A percentile compares a stretch with the other conserved stretches of the same genome.
phyloP scores from a whole-genome alignment of 1,140 invertebrate genomes.

The Centruroides vittatus region DNA sequence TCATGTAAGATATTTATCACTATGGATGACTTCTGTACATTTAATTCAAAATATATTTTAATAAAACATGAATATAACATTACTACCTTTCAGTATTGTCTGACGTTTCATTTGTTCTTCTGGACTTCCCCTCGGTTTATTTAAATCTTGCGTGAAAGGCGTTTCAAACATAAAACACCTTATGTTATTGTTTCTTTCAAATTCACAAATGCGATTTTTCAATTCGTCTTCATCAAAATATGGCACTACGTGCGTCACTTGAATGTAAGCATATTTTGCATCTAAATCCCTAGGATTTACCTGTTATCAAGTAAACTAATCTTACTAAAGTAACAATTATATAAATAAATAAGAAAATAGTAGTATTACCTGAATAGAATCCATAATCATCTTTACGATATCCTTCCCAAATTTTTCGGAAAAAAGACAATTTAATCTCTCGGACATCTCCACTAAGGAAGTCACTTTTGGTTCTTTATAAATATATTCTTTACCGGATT shows the following conservation, averaged over 20 bases:
- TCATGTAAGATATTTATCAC: too few species aligned
- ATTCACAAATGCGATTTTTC: conserved; percentile 47
- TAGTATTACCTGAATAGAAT: conserved; percentile 44
- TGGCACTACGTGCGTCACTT: conserved; percentile 72
- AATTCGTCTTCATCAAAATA: conserved; percentile 49
- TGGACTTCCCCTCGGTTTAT: conserved; percentile 51
- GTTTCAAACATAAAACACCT: conserved; percentile 81
- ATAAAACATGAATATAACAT: too few species aligned
- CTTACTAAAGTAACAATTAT: not conserved
- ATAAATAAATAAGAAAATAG: conserved; percentile 1
- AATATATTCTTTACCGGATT: conserved; percentile 78
- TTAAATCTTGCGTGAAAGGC: conserved; percentile 71
- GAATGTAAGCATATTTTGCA: conserved; percentile 71
- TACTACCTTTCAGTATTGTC: conserved; percentile 61
- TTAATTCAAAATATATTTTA: too few species aligned
- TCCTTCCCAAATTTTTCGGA: conserved; percentile 71
- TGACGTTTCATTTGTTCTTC: conserved; percentile 77
- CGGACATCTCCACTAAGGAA: conserved; percentile 80
- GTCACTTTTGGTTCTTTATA: conserved; percentile 95
- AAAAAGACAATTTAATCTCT: conserved; percentile 50
- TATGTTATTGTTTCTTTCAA: conserved; percentile 76
- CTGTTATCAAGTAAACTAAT: conserved; percentile 31
- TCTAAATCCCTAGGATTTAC: conserved; percentile 61
- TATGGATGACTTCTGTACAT: too few species aligned
- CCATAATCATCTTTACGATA: conserved; percentile 79